A percentile compares a stretch with the other conserved stretches of the same genome.
Evolutionary conservation across 1,140 invertebrate genomes (phyloP).

Genomic region (Temnothorax longispinosus): DNA sequence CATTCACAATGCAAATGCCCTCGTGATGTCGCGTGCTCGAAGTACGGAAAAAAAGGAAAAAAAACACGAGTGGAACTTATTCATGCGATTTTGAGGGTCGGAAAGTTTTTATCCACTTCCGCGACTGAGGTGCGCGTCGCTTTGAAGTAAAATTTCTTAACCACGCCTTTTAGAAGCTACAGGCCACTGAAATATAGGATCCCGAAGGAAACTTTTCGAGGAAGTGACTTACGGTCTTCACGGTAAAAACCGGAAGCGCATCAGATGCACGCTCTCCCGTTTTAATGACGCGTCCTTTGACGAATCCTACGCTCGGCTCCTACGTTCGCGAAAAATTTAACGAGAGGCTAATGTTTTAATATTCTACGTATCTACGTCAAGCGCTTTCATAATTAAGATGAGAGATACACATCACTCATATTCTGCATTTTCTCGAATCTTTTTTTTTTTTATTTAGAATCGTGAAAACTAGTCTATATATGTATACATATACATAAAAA

Average conservation of each 20-base stretch:
- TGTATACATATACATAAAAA: too few species aligned
- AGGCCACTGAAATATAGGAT: slow-evolving; percentile 4
- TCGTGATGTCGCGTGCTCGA: background rate
- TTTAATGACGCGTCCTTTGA: slow-evolving; percentile 14
- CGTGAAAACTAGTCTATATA: background rate
- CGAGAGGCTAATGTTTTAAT: background rate
- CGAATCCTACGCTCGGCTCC: slow-evolving; percentile 4
- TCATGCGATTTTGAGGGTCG: slow-evolving; percentile 24
- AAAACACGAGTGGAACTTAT: background rate
- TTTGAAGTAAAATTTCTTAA: slow-evolving; percentile 50
- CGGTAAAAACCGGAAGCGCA: slow-evolving; percentile 5
- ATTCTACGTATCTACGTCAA: slow-evolving; percentile 8
- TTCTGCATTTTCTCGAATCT: background rate
- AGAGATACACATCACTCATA: too few species aligned
- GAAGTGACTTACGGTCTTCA: background rate
- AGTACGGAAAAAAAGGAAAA: background rate
- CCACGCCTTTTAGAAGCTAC: background rate
- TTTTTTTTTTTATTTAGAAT: background rate
- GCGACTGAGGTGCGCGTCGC: background rate
- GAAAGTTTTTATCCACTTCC: slow-evolving; percentile 16
- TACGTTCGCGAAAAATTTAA: background rate
- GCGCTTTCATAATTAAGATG: background rate
- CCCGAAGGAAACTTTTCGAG: slow-evolving; percentile 1
- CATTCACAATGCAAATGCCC: background rate
- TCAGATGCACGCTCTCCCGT: background rate